Evolutionary conservation across 2,113 vertebrate genomes (phyloP).

Genomic region (Bos taurus): ARS-UCD2.0 NC_037328.1:44650001-44650500

Average conservation of each 20-base stretch:
- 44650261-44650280: conserved; percentile 40
- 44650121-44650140: conserved; percentile 17
- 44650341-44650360: conserved; percentile 45
- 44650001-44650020: background rate
- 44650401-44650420: background rate
- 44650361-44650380: conserved; percentile 10
- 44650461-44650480: conserved; percentile 63
- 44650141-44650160: conserved; percentile 40
- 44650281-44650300: background rate
- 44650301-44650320: background rate
- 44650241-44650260: conserved; percentile 17
- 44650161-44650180: background rate
- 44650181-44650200: conserved; percentile 7
- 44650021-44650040: background rate
- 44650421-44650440: conserved; percentile 34
- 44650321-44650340: background rate
- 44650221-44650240: background rate
- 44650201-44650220: conserved; percentile 47
- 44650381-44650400: background rate
- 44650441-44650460: conserved; percentile 62
- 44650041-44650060: conserved; percentile 33
- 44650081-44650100: conserved; percentile 21
- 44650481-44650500: conserved; percentile 73
- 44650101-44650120: conserved; percentile 41
- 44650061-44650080: background rate